Percentiles rank a stretch among this genome's conserved stretches.
These are phyloP conservation scores for Bradypus variegatus DNA, from an alignment of 2,797 vertebrate genomes.

Conservation along the genomic window DNA sequence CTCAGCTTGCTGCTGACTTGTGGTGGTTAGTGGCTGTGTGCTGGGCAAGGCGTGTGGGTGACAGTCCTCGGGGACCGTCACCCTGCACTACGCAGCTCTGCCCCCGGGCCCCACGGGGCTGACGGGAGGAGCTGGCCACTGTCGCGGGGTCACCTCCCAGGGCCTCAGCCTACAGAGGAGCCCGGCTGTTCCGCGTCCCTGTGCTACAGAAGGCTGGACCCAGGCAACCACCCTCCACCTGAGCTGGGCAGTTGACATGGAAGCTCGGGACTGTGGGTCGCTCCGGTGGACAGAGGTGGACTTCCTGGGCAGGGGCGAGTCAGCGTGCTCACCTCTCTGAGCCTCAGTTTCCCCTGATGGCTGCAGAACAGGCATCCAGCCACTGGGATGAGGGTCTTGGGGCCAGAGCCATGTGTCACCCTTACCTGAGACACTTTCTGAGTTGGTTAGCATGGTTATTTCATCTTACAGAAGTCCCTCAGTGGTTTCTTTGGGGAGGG, in stretches of 20 bases:
- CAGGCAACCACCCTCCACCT: fast-evolving
- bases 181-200: no score
- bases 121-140: background rate
- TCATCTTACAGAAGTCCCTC: no score
- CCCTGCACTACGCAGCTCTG: fast-evolving
- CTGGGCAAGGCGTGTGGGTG: background rate
- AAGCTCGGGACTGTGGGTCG: fast-evolving
- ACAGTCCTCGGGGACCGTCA: fast-evolving
- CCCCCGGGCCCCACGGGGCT: background rate
- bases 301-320: background rate
- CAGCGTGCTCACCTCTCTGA: background rate
- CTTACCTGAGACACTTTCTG: background rate
- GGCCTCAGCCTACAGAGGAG: background rate
- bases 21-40: fast-evolving
- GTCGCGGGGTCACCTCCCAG: background rate
- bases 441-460: fast-evolving
- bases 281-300: background rate
- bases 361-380: background rate
- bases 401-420: background rate
- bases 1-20: background rate
- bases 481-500: background rate
- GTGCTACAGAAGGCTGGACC: background rate
- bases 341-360: background rate
- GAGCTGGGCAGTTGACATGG: background rate
- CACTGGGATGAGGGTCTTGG: background rate